These are phyloP conservation scores for Fregata magnificens DNA, from an alignment of 2,113 vertebrate genomes.

Conservation along the genomic window DNA sequence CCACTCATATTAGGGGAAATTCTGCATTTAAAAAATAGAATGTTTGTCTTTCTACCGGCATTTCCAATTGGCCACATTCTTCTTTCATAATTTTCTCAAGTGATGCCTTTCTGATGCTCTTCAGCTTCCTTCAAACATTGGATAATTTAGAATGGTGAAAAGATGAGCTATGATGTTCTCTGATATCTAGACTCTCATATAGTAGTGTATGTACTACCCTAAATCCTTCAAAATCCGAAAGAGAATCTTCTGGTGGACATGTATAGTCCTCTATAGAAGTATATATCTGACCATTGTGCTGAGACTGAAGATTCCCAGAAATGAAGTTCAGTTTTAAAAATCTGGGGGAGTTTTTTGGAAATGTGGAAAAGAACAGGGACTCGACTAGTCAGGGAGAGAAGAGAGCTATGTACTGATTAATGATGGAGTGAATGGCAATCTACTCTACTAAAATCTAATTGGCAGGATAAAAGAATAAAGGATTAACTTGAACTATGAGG, in stretches of 20 bases:
- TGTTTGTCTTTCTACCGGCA: neutral
- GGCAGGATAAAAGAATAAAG: neutral
- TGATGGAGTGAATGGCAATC: neutral
- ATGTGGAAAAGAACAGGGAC: neutral
- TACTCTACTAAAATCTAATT: neutral
- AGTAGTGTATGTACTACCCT: neutral
- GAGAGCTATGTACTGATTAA: neutral
- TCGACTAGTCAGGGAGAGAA: neutral
- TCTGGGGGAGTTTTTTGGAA: neutral
- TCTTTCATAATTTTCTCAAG: neutral
- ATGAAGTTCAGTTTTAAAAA: neutral
- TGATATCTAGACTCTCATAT: neutral
- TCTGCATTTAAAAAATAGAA: neutral
- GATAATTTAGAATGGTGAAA: neutral
- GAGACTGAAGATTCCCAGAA: neutral
- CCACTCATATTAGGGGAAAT: neutral
- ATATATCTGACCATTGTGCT: neutral
- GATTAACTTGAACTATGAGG: neutral
- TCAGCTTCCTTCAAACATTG: neutral
- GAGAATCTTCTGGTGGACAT: neutral
- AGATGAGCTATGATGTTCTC: neutral
- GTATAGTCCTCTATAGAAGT: neutral
- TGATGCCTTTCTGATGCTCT: neutral
- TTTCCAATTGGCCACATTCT: neutral
- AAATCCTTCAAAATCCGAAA: neutral